A percentile compares a stretch with the other conserved stretches of the same genome.
phyloP scores from a whole-genome alignment of 2,888 invertebrate genomes.

The Lithophane leautieri region DNA sequence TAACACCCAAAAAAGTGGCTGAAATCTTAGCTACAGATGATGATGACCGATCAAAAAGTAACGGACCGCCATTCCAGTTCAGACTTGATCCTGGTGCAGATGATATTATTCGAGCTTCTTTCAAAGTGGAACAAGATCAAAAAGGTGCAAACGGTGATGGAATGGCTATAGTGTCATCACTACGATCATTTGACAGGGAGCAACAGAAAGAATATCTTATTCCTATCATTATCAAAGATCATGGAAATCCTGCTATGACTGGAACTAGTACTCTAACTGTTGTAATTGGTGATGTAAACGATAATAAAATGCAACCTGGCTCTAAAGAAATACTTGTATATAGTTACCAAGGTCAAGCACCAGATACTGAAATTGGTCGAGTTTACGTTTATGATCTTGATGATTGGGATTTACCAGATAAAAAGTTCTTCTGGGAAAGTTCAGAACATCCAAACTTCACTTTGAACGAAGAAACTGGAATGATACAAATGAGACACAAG shows the following conservation, averaged over 20 bases:
- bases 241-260: conserved; percentile 98
- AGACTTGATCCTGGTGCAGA: conserved; percentile 97
- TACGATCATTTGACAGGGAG: conserved; percentile 98
- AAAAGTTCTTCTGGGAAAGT: conserved; percentile 98
- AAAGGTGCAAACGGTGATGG: conserved; percentile 99
- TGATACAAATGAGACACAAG: conserved; percentile 98
- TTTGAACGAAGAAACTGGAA: conserved; percentile 97
- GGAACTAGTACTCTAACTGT: conserved; percentile 98
- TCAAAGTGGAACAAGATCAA: conserved; percentile 99
- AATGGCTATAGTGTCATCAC: conserved; percentile 98
- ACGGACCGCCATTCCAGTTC: conserved; percentile 99
- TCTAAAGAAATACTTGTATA: conserved; percentile 99
- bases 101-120: conserved; percentile 97
- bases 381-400: conserved; percentile 99
- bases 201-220: conserved; percentile 98
- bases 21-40: conserved; percentile 98
- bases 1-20: conserved; percentile 97
- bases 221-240: conserved; percentile 99
- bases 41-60: conserved; percentile 97
- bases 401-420: conserved; percentile 99
- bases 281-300: conserved; percentile 99
- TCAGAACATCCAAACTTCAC: conserved; percentile 96
- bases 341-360: conserved; percentile 97
- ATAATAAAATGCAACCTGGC: conserved; percentile 99
- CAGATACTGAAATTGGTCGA: conserved; percentile 97